A percentile compares a stretch with the other conserved stretches of the same genome.
Evolutionary conservation across 2,113 vertebrate genomes (phyloP).

Genomic region (Seriola aureovittata): DNA sequence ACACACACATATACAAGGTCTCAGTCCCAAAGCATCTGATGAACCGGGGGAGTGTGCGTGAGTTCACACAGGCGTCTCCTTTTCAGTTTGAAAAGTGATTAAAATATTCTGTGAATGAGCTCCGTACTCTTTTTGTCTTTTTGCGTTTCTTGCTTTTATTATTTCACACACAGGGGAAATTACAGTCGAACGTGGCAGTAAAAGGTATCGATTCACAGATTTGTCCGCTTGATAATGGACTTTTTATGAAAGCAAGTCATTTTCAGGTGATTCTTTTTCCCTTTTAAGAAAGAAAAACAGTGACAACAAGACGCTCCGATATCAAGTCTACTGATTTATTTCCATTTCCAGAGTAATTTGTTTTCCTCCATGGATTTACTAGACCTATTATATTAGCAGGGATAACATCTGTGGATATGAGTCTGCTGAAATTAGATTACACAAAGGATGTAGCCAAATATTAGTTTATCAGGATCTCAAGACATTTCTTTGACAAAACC

Average conservation of each 20-base stretch:
- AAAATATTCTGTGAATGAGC: neutral
- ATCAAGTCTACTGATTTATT: slow-evolving; percentile 68
- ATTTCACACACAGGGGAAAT: slow-evolving; percentile 44
- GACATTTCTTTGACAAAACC: slow-evolving; percentile 52
- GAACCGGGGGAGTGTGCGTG: neutral
- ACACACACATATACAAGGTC: slow-evolving; percentile 29
- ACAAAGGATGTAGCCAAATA: slow-evolving; percentile 39
- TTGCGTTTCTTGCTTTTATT: slow-evolving; percentile 6
- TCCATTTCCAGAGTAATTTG: slow-evolving; percentile 55
- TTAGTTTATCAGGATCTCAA: slow-evolving; percentile 49
- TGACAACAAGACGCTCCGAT: slow-evolving; percentile 35
- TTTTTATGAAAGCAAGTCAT: slow-evolving; percentile 17
- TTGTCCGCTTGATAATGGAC: slow-evolving; percentile 22
- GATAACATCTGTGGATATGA: slow-evolving; percentile 56
- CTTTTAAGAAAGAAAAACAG: neutral
- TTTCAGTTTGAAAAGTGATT: neutral
- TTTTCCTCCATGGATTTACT: slow-evolving; percentile 33
- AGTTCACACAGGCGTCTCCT: neutral
- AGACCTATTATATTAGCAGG: slow-evolving; percentile 52
- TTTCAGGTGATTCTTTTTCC: neutral
- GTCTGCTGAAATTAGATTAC: slow-evolving; percentile 52
- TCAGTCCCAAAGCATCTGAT: slow-evolving; percentile 53
- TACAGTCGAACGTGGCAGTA: neutral
- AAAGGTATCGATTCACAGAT: slow-evolving; percentile 35
- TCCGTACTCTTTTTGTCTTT: neutral